Base-by-base conservation (phyloP, 2,888 invertebrate species). In the Limnephilus marmoratus region DNA sequence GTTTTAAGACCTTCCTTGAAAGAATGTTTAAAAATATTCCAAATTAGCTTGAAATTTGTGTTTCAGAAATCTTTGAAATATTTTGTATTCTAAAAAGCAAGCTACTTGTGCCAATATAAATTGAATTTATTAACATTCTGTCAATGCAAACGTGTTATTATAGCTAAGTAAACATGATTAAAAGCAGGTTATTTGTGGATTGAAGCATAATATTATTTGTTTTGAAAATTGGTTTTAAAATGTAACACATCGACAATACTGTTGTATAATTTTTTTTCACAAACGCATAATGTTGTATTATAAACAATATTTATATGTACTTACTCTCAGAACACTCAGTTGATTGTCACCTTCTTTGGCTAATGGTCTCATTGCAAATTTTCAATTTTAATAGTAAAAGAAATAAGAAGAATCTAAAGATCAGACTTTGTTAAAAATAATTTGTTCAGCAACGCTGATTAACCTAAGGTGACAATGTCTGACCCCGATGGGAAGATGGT, bases 1-100 rank as follows among this genome's bases (percentile, higher is more conserved):
- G 68, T 68, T 68, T 68, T 68, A 68, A 68, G 24, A 68, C 68
- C 68, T 24, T 24, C 68, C 68, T 24, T 24, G 68, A 68, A 68
- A 68, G 29, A 89, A 88, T 68, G 45, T 88, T 68, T 49, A 49
- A 34, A 24, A 89, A 53, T 80, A 68, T 80, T 89, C 68, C 12
- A 81, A 90, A 45, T 86, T 53, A 95, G 68, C 24, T 68, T 68
- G 68, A 68, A 68, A 68, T 68, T 68, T 68, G 68, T 24, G 68
- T 24, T 68, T 68, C 24, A n/a, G 24, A 68, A 68, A 68, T 68
- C 68, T 24, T 18, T 68, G 68, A 68, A 68, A 68, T 68, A 24
- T 68, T 68, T 68, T 68, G 68, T 3, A 68, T 68, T n/a, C 7
- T 68, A 9, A 68, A 68, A 68, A 9, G 68, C 68, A 68, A 68